Base-by-base conservation (phyloP, 2,888 invertebrate species). In the Sphecodes monilicornis region DNA sequence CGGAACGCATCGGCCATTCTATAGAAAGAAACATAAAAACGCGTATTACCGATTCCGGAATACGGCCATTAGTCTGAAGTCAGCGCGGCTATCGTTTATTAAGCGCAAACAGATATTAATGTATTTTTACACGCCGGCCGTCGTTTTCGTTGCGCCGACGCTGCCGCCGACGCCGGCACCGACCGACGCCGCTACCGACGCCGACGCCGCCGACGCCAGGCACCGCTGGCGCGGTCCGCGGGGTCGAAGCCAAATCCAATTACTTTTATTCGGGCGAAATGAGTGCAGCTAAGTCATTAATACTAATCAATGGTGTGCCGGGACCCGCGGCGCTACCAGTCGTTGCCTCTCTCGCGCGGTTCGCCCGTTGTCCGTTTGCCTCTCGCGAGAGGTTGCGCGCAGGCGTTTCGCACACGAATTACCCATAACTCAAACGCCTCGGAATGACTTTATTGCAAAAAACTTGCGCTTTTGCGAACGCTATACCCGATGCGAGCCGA, bases 251-350 rank as follows among this genome's bases (percentile, higher is more conserved):
- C 93, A 94, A 94, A 95, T 94, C 94, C 94, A 95, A 94, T 95
- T 95, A 94, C 94, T 94, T 94, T 94, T 94, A 95, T 94, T 94
- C 94, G 94, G 94, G 94, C 92, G 93, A 94, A 95, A 94, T 94
- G 94, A 94, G 94, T 94, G 94, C 94, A 94, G 94, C 94, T 94
- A 94, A 94, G 94, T 94, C 94, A 94, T 94, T 95, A 95, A 95
- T 94, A 94, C 94, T 95, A 94, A 95, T 94, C 94, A 95, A 95
- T 94, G 94, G 93, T 88, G 93, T 88, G 86, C 87, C 90, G 89
- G 85, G 78, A 84, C 86, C 82, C 83, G 76, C 54, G 75, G 66
- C 71, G 75, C 60, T 60, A 60, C 54, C 60, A 60, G 60, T 60
- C 60, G 60, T 60, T 29, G 54, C 66, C 50, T 54, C 54, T 54